These are phyloP conservation scores for Dipus sagitta DNA, from an alignment of 2,797 vertebrate genomes.

Conservation along the genomic window DNA sequence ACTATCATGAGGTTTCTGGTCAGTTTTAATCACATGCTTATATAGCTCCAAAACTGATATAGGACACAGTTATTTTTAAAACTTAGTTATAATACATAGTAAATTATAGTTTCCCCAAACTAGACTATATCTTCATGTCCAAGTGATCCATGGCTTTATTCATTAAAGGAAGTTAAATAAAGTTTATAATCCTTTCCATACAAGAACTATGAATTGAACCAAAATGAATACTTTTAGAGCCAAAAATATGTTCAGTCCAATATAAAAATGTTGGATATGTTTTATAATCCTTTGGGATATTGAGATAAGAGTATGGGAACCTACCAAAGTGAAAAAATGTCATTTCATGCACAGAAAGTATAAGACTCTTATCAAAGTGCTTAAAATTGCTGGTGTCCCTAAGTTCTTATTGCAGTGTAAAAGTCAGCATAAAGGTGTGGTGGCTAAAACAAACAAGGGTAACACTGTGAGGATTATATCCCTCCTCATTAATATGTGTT, in stretches of 20 bases:
- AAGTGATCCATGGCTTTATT: conserved; percentile 49
- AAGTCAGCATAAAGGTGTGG: not conserved
- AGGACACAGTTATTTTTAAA: conserved; percentile 62
- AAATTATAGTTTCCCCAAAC: conserved; percentile 56
- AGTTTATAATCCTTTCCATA: conserved; percentile 62
- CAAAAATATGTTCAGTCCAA: conserved; percentile 71
- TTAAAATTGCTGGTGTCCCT: not conserved
- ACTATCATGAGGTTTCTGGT: conserved; percentile 75
- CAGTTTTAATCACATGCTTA: conserved; percentile 78
- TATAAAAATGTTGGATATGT: conserved; percentile 72
- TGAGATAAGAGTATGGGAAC: conserved; percentile 74
- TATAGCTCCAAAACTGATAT: conserved; percentile 49
- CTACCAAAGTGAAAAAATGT: conserved; percentile 39
- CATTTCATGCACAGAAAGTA: conserved; percentile 19
- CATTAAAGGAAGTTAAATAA: conserved; percentile 73
- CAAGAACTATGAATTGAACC: conserved; percentile 56
- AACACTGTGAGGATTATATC: not conserved
- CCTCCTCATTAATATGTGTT: not conserved
- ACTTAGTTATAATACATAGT: conserved; percentile 57
- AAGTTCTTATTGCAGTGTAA: not conserved
- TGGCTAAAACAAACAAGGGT: not conserved
- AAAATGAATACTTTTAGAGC: conserved; percentile 74
- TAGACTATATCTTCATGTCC: conserved; percentile 38
- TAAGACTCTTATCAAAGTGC: not conserved
- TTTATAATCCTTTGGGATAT: conserved; percentile 69